Evolutionary conservation across 2,888 invertebrate genomes (phyloP).

Genomic region (Rhyacophila evoluta): DNA sequence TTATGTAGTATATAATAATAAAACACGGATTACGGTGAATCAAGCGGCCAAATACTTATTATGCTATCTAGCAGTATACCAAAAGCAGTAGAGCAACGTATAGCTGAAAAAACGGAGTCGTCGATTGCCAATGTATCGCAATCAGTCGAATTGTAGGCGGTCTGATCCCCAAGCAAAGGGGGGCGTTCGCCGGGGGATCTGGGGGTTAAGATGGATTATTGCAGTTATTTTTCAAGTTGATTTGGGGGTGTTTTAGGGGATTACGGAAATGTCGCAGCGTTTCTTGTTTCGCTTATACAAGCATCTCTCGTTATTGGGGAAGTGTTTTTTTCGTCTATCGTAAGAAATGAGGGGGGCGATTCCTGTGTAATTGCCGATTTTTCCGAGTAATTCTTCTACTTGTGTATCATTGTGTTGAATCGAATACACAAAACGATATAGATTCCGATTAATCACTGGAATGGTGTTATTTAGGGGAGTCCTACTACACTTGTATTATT

Average conservation of each 20-base stretch:
- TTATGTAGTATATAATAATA: too few species aligned
- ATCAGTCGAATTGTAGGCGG: constrained; percentile 20
- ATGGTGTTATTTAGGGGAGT: not conserved
- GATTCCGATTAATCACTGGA: not conserved
- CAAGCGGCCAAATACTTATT: too few species aligned
- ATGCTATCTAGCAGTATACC: not conserved
- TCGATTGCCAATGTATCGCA: constrained; percentile 38
- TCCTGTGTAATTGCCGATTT: constrained; percentile 6
- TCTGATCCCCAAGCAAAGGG: not conserved
- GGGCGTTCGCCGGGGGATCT: not conserved
- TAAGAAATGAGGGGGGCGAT: not conserved
- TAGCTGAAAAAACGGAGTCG: constrained; percentile 32
- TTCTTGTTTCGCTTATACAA: constrained; percentile 10
- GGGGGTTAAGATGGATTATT: constrained; percentile 41
- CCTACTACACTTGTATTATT: too few species aligned
- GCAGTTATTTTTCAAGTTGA: constrained; percentile 48
- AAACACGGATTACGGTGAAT: too few species aligned
- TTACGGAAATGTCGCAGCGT: constrained; percentile 24
- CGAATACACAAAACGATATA: not conserved
- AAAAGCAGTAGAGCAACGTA: not conserved
- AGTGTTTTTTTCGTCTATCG: not conserved
- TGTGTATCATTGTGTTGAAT: constrained; percentile 1
- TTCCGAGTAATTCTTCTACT: not conserved
- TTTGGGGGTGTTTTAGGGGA: constrained; percentile 27
- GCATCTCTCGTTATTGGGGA: not conserved